Base-by-base conservation (phyloP, 2,113 vertebrate genomes). In the Chaenogobius annularis region DNA sequence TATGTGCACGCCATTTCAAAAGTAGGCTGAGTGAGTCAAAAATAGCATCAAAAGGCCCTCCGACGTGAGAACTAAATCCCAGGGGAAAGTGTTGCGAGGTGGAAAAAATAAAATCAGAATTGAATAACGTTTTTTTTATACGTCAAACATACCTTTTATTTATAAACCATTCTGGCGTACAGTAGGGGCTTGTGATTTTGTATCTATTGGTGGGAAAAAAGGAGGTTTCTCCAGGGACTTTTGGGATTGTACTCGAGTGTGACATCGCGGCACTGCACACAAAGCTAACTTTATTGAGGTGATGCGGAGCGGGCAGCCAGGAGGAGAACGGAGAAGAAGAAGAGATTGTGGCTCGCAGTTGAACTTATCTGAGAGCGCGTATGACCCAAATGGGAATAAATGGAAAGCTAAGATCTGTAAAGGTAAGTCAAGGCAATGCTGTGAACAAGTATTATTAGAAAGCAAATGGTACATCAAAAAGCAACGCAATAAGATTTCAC, bases 11-110 rank as follows among this genome's bases (percentile, higher is more conserved):
- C 86, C 79, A 86, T 90, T 88, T 87, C 81, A 83, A 77, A 91
- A 89, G 87, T 92, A 89, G 91, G 87, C 83, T 92, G 86, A 80
- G 66, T 55, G 66, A 89, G 85, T 90, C 88, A 82, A 72, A 91
- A 92, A 91, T 89, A 90, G 85, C 90, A 88, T 86, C 86, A 90
- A 90, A 59, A 90, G 85, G 78, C 83, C 55, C 82, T 79, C 79
- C 72, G 75, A 88, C 70, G 82, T 88, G 75, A 88, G 83, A 86
- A 79, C 69, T 80, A 79, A 90, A 83, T 89, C 85, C 88, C 86
- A 70, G 74, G 83, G 87, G 88, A 67, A 66, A 74, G 82, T 52
- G 74, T 80, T 87, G 75, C 77, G 82, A 92, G 83, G 85, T 82
- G 62, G 76, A 70, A 56, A 69, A 79, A 75, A 69, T 68, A 50